Evolutionary conservation across 2,888 invertebrate genomes (phyloP).

Genomic region (Clepsis dumicolana): DNA sequence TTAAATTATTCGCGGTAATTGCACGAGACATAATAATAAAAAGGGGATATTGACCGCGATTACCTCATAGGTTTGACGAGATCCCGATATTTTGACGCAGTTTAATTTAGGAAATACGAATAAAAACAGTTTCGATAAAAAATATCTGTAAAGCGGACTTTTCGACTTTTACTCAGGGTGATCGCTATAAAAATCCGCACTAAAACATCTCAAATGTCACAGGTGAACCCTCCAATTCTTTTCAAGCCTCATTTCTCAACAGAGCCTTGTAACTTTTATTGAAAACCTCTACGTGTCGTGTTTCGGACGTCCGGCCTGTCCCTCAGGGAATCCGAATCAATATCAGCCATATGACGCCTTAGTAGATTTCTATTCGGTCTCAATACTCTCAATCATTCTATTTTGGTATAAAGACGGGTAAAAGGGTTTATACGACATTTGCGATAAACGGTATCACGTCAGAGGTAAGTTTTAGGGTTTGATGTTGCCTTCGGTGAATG

Average conservation of each 20-base stretch:
- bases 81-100: too few relatives aligned
- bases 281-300: constrained; percentile 3
- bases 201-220: too few relatives aligned
- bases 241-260: neutral
- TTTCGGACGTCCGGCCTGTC: constrained; percentile 4
- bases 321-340: neutral
- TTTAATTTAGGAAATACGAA: too few relatives aligned
- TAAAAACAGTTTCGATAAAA: too few relatives aligned
- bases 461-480: too few relatives aligned
- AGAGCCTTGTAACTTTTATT: neutral
- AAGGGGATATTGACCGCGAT: too few relatives aligned
- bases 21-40: too few relatives aligned
- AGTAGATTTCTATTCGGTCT: neutral
- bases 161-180: too few relatives aligned
- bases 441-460: neutral
- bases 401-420: neutral
- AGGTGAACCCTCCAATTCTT: neutral
- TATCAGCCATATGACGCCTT: neutral
- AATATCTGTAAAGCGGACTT: too few relatives aligned
- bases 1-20: too few relatives aligned
- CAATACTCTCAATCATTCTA: neutral
- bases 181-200: too few relatives aligned
- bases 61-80: too few relatives aligned
- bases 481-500: neutral
- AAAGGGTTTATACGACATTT: neutral